Evolutionary conservation across 2,113 vertebrate genomes (phyloP).

Genomic region (Lota lota): DNA sequence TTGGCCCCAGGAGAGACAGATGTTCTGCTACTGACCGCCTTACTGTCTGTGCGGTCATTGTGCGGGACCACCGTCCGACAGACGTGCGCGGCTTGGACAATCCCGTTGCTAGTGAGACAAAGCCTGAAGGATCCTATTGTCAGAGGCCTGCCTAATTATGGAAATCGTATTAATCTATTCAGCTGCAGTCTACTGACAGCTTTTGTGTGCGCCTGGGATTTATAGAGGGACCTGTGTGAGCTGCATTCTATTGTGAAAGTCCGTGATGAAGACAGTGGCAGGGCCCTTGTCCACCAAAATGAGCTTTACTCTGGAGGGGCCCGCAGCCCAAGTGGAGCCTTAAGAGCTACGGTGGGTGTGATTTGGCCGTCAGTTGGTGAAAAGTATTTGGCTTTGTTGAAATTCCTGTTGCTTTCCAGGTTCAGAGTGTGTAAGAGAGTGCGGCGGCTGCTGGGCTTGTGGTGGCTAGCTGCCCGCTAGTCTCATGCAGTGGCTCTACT

Average conservation of each 20-base stretch:
- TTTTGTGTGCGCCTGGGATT: conserved; percentile 75
- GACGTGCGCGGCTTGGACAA: conserved; percentile 78
- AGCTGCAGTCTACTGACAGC: conserved; percentile 70
- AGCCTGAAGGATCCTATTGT: conserved; percentile 91
- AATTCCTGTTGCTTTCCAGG: too few relatives aligned
- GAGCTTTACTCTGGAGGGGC: conserved; percentile 38
- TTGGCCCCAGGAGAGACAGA: conserved; percentile 77
- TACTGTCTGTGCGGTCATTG: conserved; percentile 80
- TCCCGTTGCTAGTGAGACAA: conserved; percentile 85
- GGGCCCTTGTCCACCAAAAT: conserved; percentile 33
- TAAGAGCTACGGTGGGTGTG: conserved; percentile 13
- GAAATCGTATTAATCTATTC: conserved; percentile 99
- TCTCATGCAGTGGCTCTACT: conserved; percentile 53
- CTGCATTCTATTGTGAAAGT: conserved; percentile 60
- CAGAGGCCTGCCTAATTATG: conserved; percentile 84
- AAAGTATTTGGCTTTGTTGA: too few relatives aligned
- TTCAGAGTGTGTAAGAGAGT: conserved; percentile 23
- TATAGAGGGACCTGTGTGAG: conserved; percentile 72
- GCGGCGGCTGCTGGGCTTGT: conserved; percentile 27
- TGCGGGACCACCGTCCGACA: conserved; percentile 78
- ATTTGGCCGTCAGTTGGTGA: too few relatives aligned
- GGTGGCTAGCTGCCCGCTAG: conserved; percentile 27
- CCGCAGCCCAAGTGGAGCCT: conserved; percentile 40
- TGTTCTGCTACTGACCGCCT: conserved; percentile 72
- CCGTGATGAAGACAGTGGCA: conserved; percentile 60